Evolutionary conservation across 1,140 invertebrate species (phyloP).

Genomic region (Thaumetopoea pityocampa): DNA sequence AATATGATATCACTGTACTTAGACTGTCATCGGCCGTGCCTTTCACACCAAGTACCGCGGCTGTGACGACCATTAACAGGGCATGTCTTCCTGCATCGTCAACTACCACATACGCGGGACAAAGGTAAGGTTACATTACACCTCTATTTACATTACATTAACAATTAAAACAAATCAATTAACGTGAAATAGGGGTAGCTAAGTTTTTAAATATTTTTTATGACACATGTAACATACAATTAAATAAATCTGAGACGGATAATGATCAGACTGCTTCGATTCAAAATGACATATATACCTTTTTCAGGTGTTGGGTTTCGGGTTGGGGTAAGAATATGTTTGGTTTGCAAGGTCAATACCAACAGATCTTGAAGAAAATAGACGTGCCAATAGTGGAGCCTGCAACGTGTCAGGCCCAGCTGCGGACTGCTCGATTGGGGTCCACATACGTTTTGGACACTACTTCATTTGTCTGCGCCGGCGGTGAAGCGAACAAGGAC

Average conservation of each 20-base stretch:
- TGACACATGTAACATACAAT: no score
- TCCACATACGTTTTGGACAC: constrained; percentile 78
- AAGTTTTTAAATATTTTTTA: no score
- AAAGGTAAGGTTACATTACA: constrained; percentile 62
- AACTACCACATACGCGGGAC: constrained; percentile 75
- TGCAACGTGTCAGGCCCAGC: constrained; percentile 78
- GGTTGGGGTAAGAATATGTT: constrained; percentile 91
- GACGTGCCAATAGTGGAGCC: constrained; percentile 82
- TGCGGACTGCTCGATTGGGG: constrained; percentile 81
- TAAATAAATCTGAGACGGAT: no score
- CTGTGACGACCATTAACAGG: constrained; percentile 82
- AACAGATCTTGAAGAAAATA: constrained; percentile 81
- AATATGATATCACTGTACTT: constrained; percentile 84
- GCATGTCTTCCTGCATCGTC: constrained; percentile 79
- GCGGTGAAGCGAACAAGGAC: constrained; percentile 85
- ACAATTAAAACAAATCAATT: no score
- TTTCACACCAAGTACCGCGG: constrained; percentile 58
- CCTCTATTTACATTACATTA: no score
- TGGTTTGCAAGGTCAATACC: constrained; percentile 79
- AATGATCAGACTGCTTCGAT: no score
- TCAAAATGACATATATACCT: no score
- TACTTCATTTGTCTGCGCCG: constrained; percentile 85
- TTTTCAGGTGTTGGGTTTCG: constrained; percentile 81
- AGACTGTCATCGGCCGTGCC: constrained; percentile 77
- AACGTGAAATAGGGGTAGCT: no score